Base-by-base conservation (phyloP, 2,113 vertebrate genomes). In the Andinoacara biseriatus region DNA sequence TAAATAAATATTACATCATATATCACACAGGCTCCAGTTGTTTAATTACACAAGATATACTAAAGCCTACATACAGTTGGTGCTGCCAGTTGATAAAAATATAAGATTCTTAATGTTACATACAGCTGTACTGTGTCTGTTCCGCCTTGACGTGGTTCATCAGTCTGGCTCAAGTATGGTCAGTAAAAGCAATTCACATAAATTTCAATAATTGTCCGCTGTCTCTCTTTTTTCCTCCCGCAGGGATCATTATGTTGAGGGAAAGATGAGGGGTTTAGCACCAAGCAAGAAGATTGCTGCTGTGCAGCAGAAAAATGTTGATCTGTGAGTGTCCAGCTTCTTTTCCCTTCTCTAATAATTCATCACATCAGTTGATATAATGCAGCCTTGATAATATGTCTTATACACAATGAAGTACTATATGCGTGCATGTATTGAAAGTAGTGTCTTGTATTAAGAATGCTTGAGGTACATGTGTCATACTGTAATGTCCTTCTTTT, bases 221-320 rank as follows among this genome's bases (percentile, higher is more conserved):
- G 0, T 61, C 35, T 8, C 22, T 58, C 84, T 78, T 58, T 85
- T 80, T 76, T 78, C 81, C 83, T 62, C 80, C 69, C 60, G 0
- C 94, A 99, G 98, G 97, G 98, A 99, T 91, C 98, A 99, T 57
- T 99, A 98, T 98, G 98, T 97, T 95, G 98, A 99, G 95, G 98
- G 98, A 94, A 99, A 98, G 97, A 99, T 99, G 98, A 97, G 98
- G 96, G 98, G 98, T 86, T 97, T 98, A 94, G 97, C 98, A 95
- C 98, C 98, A 18, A 98, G 97, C 89, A 99, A 99, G 97, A 99
- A 99, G 96, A 97, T 98, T 83, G 96, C 98, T 94, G 97, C 97
- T 92, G 96, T 99, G 95, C 98, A 99, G 93, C 98, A 99, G 96
- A 99, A 99, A 96, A 98, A 97, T 91, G 97, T 98, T 94, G 98